Percentiles rank a stretch among this genome's conserved stretches.
These are phyloP conservation scores for Semicossyphus pulcher DNA, from an alignment of 2,113 vertebrate genomes.

Conservation along the genomic window DNA sequence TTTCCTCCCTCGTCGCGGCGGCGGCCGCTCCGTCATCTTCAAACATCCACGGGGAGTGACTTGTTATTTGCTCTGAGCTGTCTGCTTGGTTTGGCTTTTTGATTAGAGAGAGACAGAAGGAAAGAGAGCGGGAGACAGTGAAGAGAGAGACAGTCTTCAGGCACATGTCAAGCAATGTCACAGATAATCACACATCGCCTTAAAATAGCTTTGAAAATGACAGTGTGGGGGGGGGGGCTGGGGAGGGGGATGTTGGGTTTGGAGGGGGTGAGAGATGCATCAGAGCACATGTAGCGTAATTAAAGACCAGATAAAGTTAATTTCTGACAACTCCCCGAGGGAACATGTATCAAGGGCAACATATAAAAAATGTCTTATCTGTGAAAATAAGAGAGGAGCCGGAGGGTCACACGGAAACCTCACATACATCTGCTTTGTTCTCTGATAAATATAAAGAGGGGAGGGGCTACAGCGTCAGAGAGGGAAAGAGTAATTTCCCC, in stretches of 20 bases:
- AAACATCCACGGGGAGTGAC: constrained; percentile 76
- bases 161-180: constrained; percentile 83
- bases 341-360: constrained; percentile 75
- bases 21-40: constrained; percentile 73
- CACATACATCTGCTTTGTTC: constrained; percentile 54
- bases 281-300: constrained; percentile 73
- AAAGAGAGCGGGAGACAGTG: constrained; percentile 52
- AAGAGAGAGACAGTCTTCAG: constrained; percentile 74
- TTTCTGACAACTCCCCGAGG: constrained; percentile 74
- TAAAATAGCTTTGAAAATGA: constrained; percentile 85
- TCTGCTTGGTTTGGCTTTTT: constrained; percentile 79
- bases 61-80: constrained; percentile 82
- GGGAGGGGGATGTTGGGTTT: constrained; percentile 59
- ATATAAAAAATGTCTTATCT: constrained; percentile 52
- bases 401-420: constrained; percentile 15
- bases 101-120: constrained; percentile 76
- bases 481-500: constrained; percentile 50
- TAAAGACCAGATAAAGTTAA: constrained; percentile 80
- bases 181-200: constrained; percentile 83
- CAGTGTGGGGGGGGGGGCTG: constrained; percentile 64
- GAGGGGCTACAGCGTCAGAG: constrained; percentile 28
- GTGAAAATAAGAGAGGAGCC: constrained; percentile 29
- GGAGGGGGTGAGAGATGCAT: constrained; percentile 67
- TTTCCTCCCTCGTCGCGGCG: constrained; percentile 58
- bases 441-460: constrained; percentile 29